Base-by-base conservation (phyloP, 2,888 invertebrate species). In the Orchesella flavescens region DNA sequence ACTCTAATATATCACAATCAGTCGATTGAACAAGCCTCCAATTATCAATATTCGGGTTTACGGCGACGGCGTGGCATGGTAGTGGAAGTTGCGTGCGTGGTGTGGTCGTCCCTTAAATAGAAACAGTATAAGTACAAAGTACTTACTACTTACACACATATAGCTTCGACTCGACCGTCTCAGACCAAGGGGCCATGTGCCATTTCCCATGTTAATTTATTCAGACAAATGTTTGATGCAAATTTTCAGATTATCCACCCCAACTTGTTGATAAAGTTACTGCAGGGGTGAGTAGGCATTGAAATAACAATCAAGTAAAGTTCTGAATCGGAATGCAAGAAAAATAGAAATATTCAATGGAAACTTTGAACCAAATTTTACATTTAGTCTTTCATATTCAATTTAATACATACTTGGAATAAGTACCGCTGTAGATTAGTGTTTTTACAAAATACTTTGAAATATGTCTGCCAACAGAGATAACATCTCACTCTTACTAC, bases 211-310 rank as follows among this genome's bases (percentile, higher is more conserved):
- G 9, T 44, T n/a, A 1, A 66, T 12, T 12, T 46, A 66, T 46
- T 46, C 21, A 44, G 13, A 10, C 12, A 66, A 44, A 66, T 17
- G 10, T 46, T 10, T 4, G n/a, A n/a, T n/a, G n/a, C n/a, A n/a
- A n/a, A n/a, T n/a, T n/a, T n/a, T n/a, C n/a, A n/a, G n/a, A n/a
- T n/a, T 72, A 72, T 57, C 43, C 19, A n/a, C 59, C 34, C 24
- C 24, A 71, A 71, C 34, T 69, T 23, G 17, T 53, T 53, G 23
- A 34, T 17, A n/a, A 69, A 49, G 24, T 13, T 59, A 57, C 72
- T 72, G 55, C 59, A 72, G 72, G 72, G 59, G 44, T 72, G 72
- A 72, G 55, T 72, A 72, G 59, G 15, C 59, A 72, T 72, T 59
- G 72, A 72, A 59, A 57, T n/a, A 57, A 72, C 59, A 34, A 15